Percentiles rank a stretch among this genome's conserved stretches.
phyloP scores from a whole-genome alignment of 1,140 invertebrate genomes.

The Drusus annulatus region DNA sequence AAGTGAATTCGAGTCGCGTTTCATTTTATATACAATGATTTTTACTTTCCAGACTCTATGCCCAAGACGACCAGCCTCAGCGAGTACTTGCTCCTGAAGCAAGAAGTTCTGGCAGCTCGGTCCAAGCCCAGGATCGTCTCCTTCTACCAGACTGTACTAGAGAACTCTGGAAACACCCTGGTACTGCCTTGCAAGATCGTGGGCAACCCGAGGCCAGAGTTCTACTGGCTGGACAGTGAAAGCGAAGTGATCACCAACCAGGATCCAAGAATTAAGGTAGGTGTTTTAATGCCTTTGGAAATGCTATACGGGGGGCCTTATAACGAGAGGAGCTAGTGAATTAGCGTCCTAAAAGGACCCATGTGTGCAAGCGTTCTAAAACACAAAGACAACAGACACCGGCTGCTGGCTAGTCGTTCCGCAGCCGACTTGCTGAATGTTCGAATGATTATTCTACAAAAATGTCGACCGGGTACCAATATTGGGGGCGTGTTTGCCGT shows the following conservation, averaged over 20 bases:
- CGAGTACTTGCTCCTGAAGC: constrained; percentile 62
- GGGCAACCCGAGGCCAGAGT: constrained; percentile 75
- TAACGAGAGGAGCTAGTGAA: too few species aligned
- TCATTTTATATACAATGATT: too few species aligned
- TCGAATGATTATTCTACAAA: too few species aligned
- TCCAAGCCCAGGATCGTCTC: constrained; percentile 72
- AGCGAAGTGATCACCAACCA: constrained; percentile 70
- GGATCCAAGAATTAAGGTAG: constrained; percentile 70
- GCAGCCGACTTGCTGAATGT: too few species aligned
- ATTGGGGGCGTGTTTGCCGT: too few species aligned
- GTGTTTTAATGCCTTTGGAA: neutral
- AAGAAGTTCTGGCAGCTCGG: constrained; percentile 64
- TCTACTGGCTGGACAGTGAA: constrained; percentile 79
- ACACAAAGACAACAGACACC: too few species aligned
- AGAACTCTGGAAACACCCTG: constrained; percentile 75
- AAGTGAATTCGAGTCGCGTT: too few species aligned
- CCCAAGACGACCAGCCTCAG: constrained; percentile 51
- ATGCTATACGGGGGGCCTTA: too few species aligned
- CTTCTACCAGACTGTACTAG: constrained; percentile 71
- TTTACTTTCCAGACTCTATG: neutral
- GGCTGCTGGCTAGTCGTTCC: too few species aligned
- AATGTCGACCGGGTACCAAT: too few species aligned
- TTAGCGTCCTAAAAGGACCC: too few species aligned
- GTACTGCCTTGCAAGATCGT: constrained; percentile 80
- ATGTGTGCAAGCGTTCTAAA: too few species aligned